These are phyloP conservation scores for Lypha dubia DNA, from an alignment of 2,888 invertebrate genomes.

Conservation along the genomic window DNA sequence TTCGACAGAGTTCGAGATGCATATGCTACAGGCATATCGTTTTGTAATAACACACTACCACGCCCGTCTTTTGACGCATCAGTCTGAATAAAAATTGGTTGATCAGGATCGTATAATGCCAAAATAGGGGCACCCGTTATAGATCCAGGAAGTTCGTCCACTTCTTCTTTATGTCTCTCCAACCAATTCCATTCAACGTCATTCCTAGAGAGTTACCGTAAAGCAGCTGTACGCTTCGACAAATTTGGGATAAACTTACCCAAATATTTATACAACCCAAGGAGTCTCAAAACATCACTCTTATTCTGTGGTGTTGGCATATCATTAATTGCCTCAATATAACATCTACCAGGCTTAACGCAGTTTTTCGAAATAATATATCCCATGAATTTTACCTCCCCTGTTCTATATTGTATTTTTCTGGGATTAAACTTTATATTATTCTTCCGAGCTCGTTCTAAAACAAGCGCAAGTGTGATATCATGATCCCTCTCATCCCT, in stretches of 20 bases:
- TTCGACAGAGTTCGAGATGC: constrained; percentile 62
- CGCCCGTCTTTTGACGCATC: constrained; percentile 74
- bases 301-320: not conserved
- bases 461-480: constrained; percentile 21
- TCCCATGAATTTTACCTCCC: constrained; percentile 62
- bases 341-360: constrained; percentile 39
- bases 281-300: not conserved
- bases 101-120: not conserved
- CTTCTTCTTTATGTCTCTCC: not conserved
- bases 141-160: not conserved
- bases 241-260: not conserved
- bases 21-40: constrained; percentile 66
- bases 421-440: constrained; percentile 47
- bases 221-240: not conserved
- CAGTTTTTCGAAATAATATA: constrained; percentile 38
- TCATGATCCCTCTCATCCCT: constrained; percentile 47
- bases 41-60: constrained; percentile 76
- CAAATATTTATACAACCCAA: not conserved
- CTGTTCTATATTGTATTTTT: constrained; percentile 58
- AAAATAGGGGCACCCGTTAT: not conserved
- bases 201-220: not conserved
- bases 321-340: constrained; percentile 6
- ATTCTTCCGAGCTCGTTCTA: constrained; percentile 60
- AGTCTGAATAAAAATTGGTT: constrained; percentile 60
- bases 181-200: not conserved